Evolutionary conservation across 2,113 vertebrate genomes (phyloP), one percentile per base, ranked within the genome.

Genomic region (Podarcis muralis): DNA sequence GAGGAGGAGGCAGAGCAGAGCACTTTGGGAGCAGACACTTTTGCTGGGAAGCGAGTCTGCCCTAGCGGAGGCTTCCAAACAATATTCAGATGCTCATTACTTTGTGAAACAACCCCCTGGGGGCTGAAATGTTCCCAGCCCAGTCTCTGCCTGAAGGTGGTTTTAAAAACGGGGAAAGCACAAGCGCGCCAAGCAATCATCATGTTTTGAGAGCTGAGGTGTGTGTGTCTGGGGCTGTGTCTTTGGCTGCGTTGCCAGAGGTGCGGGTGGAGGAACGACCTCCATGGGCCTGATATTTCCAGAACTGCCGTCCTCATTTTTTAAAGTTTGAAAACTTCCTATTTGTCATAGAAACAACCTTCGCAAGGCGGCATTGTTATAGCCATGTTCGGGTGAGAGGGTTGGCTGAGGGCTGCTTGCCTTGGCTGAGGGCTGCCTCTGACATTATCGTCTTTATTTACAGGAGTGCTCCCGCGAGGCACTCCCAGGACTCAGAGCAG

Each of bases 71-170:
- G 92, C 93, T 95, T 84, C 69, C 88, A 88, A 85, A 77, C 81
- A 77, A 77, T 89, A 88, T 86, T 91, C 83, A 83, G 75, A 86
- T 89, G 86, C 86, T 94, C 78, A 18, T 93, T 93, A 87, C 90
- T 93, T 92, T 86, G 65, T 90, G 86, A 81, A 93, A 83, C 48
- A 53, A 81, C 93, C 68, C 11, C 86, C 79, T 57, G 32, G 75
- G 72, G 89, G 81, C 90, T 89, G 25, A 84, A 84, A 62, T 80
- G 68, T 94, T 94, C 87, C 82, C 43, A 88, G 91, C 86, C 84
- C 87, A 69, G 25, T 91, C 80, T 93, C 93, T 94, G 89, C 88
- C 86, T 6, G 48, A 27, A 78, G 87, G 84, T 90, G 77, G 30
- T 86, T 92, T 93, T 84, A 57, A 87, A 85, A 6, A 35, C 8